These are phyloP conservation scores for Tyria jacobaeae DNA, from an alignment of 2,888 invertebrate species.

Conservation along the genomic window DNA sequence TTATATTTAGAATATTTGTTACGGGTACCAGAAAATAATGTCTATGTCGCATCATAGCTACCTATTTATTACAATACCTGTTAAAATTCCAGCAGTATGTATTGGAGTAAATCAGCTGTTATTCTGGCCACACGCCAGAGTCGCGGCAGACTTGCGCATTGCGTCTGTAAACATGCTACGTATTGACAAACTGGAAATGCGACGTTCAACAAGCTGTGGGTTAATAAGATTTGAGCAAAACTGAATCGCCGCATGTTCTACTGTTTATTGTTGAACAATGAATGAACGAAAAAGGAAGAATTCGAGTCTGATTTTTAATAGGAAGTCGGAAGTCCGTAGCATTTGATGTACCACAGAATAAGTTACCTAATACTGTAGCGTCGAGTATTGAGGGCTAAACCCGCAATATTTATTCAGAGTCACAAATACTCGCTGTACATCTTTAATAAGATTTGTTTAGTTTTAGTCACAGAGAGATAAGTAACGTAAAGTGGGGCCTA, in stretches of 20 bases:
- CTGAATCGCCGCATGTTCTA: neutral
- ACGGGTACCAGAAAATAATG: neutral
- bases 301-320: too few relatives aligned
- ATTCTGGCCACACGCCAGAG: slow-evolving; percentile 64
- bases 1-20: neutral
- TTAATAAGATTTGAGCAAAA: neutral
- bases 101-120: slow-evolving; percentile 63
- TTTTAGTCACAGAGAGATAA: too few relatives aligned
- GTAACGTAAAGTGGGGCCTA: too few relatives aligned
- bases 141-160: slow-evolving; percentile 70
- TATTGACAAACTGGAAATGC: slow-evolving; percentile 51
- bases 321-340: too few relatives aligned
- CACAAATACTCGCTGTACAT: too few relatives aligned
- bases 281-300: too few relatives aligned
- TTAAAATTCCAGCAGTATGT: slow-evolving; percentile 42
- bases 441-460: too few relatives aligned
- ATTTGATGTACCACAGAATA: too few relatives aligned
- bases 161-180: slow-evolving; percentile 63
- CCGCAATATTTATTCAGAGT: too few relatives aligned
- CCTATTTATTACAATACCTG: slow-evolving; percentile 30
- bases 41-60: neutral
- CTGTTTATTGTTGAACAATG: neutral
- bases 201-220: slow-evolving; percentile 47
- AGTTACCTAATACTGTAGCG: too few relatives aligned
- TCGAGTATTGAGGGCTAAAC: too few relatives aligned